Evolutionary conservation across 2,113 vertebrate genomes (phyloP), one percentile per base, ranked within the genome.

Genomic region (Nothobranchius kuhntae): DNA sequence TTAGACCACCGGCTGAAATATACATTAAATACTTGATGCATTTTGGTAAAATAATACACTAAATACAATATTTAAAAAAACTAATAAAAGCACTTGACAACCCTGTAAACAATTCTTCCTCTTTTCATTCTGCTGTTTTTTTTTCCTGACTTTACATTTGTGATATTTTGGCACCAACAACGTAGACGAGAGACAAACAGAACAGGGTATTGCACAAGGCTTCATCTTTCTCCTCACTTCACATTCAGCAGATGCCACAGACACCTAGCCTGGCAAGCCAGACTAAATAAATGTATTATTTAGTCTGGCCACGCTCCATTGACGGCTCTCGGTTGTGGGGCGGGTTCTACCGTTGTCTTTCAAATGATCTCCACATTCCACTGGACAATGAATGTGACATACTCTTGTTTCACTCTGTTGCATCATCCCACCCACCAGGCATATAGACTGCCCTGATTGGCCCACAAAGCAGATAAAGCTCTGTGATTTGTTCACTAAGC

Each of bases 81-180:
- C 40, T 79, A 82, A 88, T 45, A 45, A 9, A 82, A 88, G 81
- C 87, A 90, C 73, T 86, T 85, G 73, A 89, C 69, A 68, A 86
- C 80, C 83, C 81, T 87, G 88, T 87, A 84, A 87, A 85, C 57
- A 8, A 47, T n/a, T 52, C 47, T 15, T 26, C 58, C 17, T 61
- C 57, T 44, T 50, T 17, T 44, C 44, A 12, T 9, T 10, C 44
- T 21, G 21, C 21, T 21, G 3, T 13, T 42, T 42, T 42, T 42
- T 45, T 12, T 45, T 45, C 11, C 44, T 10, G 9, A 4, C 44
- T 45, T 13, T 38, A 38, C 42, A 12, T 44, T 38, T 54, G 2
- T n/a, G 26, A 60, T 42, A 51, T 61, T 74, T 71, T 83, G 79
- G 68, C 75, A 73, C 66, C 55, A n/a, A 65, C 51, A 21, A n/a